phyloP scores from a whole-genome alignment of 2,888 invertebrate species.

The Cryptosula pallasiana region DNA sequence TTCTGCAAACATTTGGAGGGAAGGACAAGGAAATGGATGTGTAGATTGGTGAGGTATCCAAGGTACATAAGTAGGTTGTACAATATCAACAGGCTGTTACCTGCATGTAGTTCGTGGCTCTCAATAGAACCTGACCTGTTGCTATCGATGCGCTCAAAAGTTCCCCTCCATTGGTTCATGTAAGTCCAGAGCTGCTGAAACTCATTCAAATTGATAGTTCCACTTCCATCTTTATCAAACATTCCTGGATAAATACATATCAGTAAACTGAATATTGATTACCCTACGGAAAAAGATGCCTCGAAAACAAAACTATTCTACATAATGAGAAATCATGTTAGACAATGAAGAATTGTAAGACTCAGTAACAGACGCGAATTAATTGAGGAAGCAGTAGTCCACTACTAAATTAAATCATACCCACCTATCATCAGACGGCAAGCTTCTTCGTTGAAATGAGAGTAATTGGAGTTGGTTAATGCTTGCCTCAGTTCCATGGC shows the following conservation, averaged over 20 bases:
- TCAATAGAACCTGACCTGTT: conserved; percentile 81
- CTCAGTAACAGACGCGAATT: no score
- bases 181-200: conserved; percentile 81
- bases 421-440: conserved; percentile 80
- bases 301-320: no score
- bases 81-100: no score
- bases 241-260: conserved; percentile 67
- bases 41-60: not conserved
- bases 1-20: no score
- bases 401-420: no score
- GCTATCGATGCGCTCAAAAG: conserved; percentile 78
- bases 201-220: conserved; percentile 76
- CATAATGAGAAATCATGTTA: no score
- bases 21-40: no score
- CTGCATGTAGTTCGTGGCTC: conserved; percentile 69
- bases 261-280: no score
- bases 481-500: conserved; percentile 72
- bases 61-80: not conserved
- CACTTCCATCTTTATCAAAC: conserved; percentile 79
- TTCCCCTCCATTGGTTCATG: conserved; percentile 76
- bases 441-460: conserved; percentile 73
- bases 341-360: no score
- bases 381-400: no score
- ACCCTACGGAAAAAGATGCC: no score
- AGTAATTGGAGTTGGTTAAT: conserved; percentile 77